phyloP scores from a whole-genome alignment of 2,888 invertebrate species.

The Disparrhopalites patrizii region DNA sequence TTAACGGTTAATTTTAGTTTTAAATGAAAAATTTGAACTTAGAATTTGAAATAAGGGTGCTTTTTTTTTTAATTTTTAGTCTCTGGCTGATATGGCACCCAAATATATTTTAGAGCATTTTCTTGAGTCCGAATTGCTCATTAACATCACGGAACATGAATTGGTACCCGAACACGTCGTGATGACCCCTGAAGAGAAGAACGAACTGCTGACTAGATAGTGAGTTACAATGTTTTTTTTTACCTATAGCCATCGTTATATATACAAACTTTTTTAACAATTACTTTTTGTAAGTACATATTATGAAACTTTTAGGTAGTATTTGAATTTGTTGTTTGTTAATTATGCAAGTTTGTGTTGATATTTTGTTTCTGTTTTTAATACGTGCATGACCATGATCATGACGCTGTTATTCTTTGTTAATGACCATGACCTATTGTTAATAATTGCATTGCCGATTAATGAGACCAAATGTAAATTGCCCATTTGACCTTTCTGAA shows the following conservation, averaged over 20 bases:
- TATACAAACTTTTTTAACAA: too few relatives aligned
- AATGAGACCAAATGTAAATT: too few relatives aligned
- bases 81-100: constrained; percentile 96
- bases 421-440: too few relatives aligned
- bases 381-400: too few relatives aligned
- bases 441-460: too few relatives aligned
- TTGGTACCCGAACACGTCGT: constrained; percentile 98
- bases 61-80: constrained; percentile 57
- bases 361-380: too few relatives aligned
- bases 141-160: constrained; percentile 97
- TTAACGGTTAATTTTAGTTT: neutral
- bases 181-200: constrained; percentile 95
- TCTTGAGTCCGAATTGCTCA: constrained; percentile 87
- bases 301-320: too few relatives aligned
- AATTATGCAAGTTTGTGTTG: too few relatives aligned
- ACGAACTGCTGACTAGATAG: constrained; percentile 91
- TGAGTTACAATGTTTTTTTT: constrained; percentile 55
- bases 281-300: too few relatives aligned
- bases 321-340: too few relatives aligned
- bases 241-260: too few relatives aligned
- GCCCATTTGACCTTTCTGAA: neutral
- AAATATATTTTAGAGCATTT: constrained; percentile 98
- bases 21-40: neutral
- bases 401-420: too few relatives aligned
- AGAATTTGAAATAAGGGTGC: neutral